These are phyloP conservation scores for Ophraella communa DNA, from an alignment of 2,888 invertebrate species.

Conservation along the genomic window DNA sequence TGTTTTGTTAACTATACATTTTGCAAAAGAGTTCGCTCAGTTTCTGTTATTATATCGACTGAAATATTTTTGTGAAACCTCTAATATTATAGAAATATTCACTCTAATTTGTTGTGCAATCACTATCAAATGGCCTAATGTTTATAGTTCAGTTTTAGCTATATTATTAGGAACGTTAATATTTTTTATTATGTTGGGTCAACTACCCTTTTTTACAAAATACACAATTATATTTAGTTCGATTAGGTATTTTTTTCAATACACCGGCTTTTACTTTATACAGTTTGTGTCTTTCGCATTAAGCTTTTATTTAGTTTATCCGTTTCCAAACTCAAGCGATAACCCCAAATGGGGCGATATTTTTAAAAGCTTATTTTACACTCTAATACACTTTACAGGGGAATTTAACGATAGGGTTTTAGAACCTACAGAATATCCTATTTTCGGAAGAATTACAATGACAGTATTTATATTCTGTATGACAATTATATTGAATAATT, in stretches of 20 bases:
- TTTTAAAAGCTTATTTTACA: constrained; percentile 41
- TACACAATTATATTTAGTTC: constrained; percentile 46
- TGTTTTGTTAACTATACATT: constrained; percentile 29
- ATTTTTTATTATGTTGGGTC: constrained; percentile 40
- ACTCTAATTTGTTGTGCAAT: constrained; percentile 30
- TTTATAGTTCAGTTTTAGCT: constrained; percentile 36
- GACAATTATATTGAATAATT: constrained; percentile 47
- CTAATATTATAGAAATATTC: constrained; percentile 39
- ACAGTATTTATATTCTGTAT: constrained; percentile 46
- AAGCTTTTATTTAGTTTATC: constrained; percentile 44
- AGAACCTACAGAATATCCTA: constrained; percentile 35
- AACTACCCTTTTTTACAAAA: constrained; percentile 43
- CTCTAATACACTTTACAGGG: constrained; percentile 44
- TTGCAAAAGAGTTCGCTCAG: constrained; percentile 40
- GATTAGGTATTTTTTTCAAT: constrained; percentile 43
- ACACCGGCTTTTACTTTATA: constrained; percentile 45
- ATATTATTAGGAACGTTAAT: constrained; percentile 40
- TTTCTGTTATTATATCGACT: constrained; percentile 32
- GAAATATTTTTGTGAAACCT: constrained; percentile 38
- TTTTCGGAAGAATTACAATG: constrained; percentile 42
- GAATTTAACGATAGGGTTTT: constrained; percentile 42
- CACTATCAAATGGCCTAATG: constrained; percentile 31
- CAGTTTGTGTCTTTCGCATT: constrained; percentile 46
- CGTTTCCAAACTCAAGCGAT: constrained; percentile 19
- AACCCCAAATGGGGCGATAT: constrained; percentile 22